Conservation (phyloP, 1,140 invertebrate genomes). For the Brachionus asplanchnoidis region DNA sequence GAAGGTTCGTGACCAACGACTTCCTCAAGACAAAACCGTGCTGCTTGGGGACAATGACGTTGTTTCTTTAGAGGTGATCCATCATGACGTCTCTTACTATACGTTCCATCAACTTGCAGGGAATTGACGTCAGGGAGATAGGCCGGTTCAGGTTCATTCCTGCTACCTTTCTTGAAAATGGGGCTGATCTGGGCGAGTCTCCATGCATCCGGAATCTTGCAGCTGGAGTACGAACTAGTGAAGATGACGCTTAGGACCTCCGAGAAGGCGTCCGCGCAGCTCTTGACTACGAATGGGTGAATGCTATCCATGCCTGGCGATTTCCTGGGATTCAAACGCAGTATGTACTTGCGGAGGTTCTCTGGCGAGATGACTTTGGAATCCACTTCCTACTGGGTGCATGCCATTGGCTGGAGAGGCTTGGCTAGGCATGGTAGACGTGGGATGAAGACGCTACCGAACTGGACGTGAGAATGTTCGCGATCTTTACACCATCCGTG, state of each 20-base stretch:
- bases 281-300: not conserved
- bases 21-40: not conserved
- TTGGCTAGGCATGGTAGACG: not conserved
- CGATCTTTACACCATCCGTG: no score
- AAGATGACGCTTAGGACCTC: not conserved
- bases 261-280: not conserved
- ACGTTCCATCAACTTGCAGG: no score
- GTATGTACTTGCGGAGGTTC: not conserved
- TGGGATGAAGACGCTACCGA: no score
- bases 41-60: not conserved
- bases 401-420: not conserved
- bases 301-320: not conserved
- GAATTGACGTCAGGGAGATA: no score
- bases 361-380: not conserved
- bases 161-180: no score
- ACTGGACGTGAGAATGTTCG: no score
- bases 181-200: slow-evolving; percentile 4
- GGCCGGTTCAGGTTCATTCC: no score
- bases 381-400: not conserved
- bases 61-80: not conserved
- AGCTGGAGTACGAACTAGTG: not conserved
- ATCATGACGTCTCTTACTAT: not conserved
- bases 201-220: not conserved
- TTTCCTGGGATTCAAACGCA: not conserved
- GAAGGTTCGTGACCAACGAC: not conserved